Base-by-base conservation (phyloP, 2,113 vertebrate species). In the Oreochromis spilurus region DNA sequence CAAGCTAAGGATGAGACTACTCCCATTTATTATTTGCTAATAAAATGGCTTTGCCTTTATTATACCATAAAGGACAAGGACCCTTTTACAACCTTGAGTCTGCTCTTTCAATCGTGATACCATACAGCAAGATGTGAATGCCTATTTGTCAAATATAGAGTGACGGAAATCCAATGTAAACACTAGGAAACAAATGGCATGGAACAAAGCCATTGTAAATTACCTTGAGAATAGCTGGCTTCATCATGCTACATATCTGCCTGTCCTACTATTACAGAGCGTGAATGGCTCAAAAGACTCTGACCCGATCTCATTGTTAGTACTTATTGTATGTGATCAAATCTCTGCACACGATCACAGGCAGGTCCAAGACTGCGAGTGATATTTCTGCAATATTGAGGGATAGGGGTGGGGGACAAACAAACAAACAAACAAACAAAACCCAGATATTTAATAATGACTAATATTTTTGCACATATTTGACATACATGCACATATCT, bases 191-290 rank as follows among this genome's bases (percentile, higher is more conserved):
- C 48, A 81, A 62, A 87, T 31, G 36, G 62, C 19, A 77, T 53
- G 26, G 40, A 87, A 91, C 75, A 86, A 79, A 87, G 65, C 81
- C 62, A 13, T 36, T 84, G 26, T 16, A 40, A 75, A 84, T n/a
- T 36, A 87, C 54, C 72, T 83, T 52, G 24, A 36, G 62, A 84
- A 83, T 21, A 78, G 82, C 8, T 50, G 80, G 55, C 90, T 88
- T 85, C 70, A 91, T 90, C 55, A 54, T 36, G 50, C 67, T 60
- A 58, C 55, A 45, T 57, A 96, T 96, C 96, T 92, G 95, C 96
- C 95, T 97, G 96, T 96, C 96, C 96, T 94, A 96, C 95, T 96
- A 95, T 96, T 96, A 97, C 96, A 96, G 96, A 96, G 96, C 97
- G 96, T 96, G 97, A 97, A 97, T 97, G 97, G 97, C 95, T 96